Evolutionary conservation across 2,888 invertebrate species (phyloP), one percentile per base, ranked within the genome.

Genomic region (Pyralis farinalis): DNA sequence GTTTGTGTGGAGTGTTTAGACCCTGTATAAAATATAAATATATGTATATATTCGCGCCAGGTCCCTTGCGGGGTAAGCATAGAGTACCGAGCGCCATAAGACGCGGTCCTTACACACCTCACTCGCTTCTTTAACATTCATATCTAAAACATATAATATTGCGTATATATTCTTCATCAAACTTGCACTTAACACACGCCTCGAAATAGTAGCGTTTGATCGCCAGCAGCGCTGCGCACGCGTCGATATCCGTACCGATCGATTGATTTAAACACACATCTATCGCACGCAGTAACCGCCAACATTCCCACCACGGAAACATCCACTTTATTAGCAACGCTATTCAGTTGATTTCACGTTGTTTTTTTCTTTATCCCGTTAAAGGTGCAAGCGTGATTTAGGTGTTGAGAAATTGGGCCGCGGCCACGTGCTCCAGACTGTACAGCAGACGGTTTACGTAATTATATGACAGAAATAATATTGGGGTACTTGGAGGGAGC

Each of bases 221-320:
- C 75, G 71, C 65, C 65, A 70, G 54, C 78, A 81, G 71, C 79
- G 58, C 52, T 63, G 73, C 75, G 80, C 75, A 65, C 67, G 66
- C 71, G 71, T 58, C 72, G 72, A 78, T 79, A 71, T 59, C 52
- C 53, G 60, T 65, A 70, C 70, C 79, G 71, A 83, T 84, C 78
- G 81, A 84, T 84, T 83, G 84, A 84, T 84, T 84, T 84, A 84
- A 70, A 69, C 64, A 61, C 66, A 71, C 61, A 56, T 58, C 63
- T 55, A 51, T 60, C 57, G 41, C 53, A 20, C 20, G 30, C n/a
- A 39, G 1, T 44, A 51, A 44, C 37, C 11, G 1, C 41, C 43
- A 7, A 10, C 0, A 5, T n/a, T 1, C 5, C 7, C 7, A 0
- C 9, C 7, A 2, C 2, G 5, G 3, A 48, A 44, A 40, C 8